Evolutionary conservation across 2,797 vertebrate species (phyloP).

Genomic region (Gephyroberyx darwinii): DNA sequence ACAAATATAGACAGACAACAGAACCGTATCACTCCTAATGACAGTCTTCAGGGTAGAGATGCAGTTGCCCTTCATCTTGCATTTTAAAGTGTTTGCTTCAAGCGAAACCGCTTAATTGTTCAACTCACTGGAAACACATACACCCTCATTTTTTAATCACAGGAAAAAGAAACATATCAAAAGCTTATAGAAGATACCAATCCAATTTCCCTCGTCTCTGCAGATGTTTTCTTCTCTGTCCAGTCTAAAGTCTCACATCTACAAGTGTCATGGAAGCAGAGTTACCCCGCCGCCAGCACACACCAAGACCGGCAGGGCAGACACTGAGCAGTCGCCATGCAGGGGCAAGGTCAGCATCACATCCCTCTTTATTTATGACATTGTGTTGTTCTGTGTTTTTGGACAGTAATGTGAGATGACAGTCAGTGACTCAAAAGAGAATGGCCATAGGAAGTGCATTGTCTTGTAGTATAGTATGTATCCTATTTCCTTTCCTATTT

Average conservation of each 20-base stretch:
- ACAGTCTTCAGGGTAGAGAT: background rate
- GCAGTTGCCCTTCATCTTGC: background rate
- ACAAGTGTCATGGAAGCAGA: constrained; percentile 61
- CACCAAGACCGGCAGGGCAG: constrained; percentile 39
- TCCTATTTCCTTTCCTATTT: background rate
- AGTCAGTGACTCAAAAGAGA: too few relatives aligned
- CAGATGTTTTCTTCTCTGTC: constrained; percentile 73
- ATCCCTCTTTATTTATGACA: background rate
- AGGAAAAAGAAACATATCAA: too few relatives aligned
- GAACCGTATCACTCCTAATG: too few relatives aligned
- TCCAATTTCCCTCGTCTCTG: constrained; percentile 6
- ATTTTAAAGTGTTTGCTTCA: background rate
- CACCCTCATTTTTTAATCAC: too few relatives aligned
- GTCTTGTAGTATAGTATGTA: too few relatives aligned
- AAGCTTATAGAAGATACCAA: background rate
- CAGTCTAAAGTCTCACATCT: constrained; percentile 70
- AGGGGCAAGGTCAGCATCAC: constrained; percentile 70
- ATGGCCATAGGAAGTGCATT: too few relatives aligned
- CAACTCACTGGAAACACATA: too few relatives aligned
- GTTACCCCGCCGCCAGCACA: constrained; percentile 32
- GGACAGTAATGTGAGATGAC: background rate
- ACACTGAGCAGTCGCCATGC: constrained; percentile 18
- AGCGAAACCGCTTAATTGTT: background rate
- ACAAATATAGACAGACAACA: background rate
- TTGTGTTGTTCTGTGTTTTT: background rate